These are phyloP conservation scores for Leptobrachium ailaonicum DNA, from an alignment of 2,113 vertebrate species.

Conservation along the genomic window DNA sequence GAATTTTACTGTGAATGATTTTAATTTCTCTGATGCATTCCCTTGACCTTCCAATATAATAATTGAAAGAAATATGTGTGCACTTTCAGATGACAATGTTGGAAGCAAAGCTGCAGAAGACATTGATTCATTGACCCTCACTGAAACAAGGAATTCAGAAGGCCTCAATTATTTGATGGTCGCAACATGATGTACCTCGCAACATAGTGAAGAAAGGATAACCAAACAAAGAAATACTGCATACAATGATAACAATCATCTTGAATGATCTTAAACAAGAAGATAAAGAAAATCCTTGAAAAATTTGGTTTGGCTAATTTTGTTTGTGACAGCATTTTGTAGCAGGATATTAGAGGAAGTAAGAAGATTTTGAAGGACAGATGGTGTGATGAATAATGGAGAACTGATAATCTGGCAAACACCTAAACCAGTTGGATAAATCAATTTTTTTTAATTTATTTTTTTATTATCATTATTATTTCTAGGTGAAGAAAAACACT, in stretches of 20 bases:
- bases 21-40: neutral
- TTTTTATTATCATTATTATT: too few species aligned
- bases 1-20: neutral
- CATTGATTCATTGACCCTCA: slow-evolving; percentile 44
- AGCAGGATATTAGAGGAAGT: too few species aligned
- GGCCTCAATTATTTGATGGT: slow-evolving; percentile 68
- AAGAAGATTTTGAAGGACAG: too few species aligned
- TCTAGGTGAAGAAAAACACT: too few species aligned
- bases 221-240: neutral
- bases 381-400: too few species aligned
- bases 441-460: too few species aligned
- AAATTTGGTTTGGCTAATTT: slow-evolving; percentile 30
- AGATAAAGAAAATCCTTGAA: slow-evolving; percentile 48
- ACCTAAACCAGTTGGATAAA: too few species aligned
- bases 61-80: slow-evolving; percentile 13
- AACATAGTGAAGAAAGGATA: slow-evolving; percentile 10
- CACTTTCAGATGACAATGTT: slow-evolving; percentile 40
- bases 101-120: slow-evolving; percentile 51
- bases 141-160: slow-evolving; percentile 63
- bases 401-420: too few species aligned
- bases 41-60: slow-evolving; percentile 8
- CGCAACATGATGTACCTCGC: slow-evolving; percentile 54
- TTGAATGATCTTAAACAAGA: slow-evolving; percentile 6
- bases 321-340: too few species aligned
- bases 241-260: too few species aligned